Evolutionary conservation across 1,140 invertebrate genomes (phyloP).

Genomic region (Sitodiplosis mosellana): DNA sequence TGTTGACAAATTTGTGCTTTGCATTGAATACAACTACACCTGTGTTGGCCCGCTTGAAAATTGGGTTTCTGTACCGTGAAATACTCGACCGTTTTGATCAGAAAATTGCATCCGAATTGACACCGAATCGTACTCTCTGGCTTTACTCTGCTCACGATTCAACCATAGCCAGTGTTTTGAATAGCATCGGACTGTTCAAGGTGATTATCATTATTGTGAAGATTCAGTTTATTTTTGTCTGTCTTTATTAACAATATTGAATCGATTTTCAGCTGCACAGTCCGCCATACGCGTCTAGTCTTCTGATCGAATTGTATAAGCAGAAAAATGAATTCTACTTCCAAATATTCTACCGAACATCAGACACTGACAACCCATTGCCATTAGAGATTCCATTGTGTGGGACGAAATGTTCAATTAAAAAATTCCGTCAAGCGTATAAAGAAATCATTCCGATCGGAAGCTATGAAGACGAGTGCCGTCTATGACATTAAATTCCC

Average conservation of each 20-base stretch:
- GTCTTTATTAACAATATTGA: neutral
- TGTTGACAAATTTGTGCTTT: constrained; percentile 32
- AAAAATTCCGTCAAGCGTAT: constrained; percentile 31
- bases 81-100: constrained; percentile 37
- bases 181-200: constrained; percentile 53
- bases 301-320: constrained; percentile 48
- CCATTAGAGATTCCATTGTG: constrained; percentile 39
- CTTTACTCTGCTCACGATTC: constrained; percentile 71
- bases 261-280: constrained; percentile 26
- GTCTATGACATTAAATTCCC: constrained; percentile 7
- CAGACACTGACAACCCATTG: constrained; percentile 25
- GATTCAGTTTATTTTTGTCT: neutral
- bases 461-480: constrained; percentile 34
- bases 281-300: constrained; percentile 50
- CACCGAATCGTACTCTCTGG: constrained; percentile 39
- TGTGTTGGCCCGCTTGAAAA: constrained; percentile 31
- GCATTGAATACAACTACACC: constrained; percentile 28
- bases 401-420: constrained; percentile 33
- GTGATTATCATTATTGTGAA: constrained; percentile 9
- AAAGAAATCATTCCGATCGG: constrained; percentile 29
- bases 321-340: constrained; percentile 19
- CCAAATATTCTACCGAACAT: constrained; percentile 43
- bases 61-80: constrained; percentile 45
- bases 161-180: constrained; percentile 57
- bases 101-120: constrained; percentile 22